Evolutionary conservation across 2,888 invertebrate genomes (phyloP), one percentile per base, ranked within the genome.

Genomic region (Anarsia innoxiella): DNA sequence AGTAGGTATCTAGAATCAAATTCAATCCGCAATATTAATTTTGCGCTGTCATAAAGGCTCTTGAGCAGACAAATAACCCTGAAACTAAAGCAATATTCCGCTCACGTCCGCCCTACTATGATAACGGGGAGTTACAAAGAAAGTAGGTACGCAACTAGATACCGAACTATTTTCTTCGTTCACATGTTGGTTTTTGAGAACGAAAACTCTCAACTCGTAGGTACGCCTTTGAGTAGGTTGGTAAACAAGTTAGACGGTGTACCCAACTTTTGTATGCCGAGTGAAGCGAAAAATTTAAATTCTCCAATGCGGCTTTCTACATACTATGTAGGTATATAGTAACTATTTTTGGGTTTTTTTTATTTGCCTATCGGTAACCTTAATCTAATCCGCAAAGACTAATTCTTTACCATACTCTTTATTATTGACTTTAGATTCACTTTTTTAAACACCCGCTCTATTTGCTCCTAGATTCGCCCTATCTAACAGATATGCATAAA

Each of bases 1-100:
- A 31, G 4, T 5, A 28, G 15, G 26, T 39, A 25, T 14, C 36
- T 11, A 11, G 13, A 25, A 33, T 36, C 46, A 48, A 49, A 49
- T 48, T 51, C 48, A 49, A 46, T 51, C 45, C 48, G 45, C 50
- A 49, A 56, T 51, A 59, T 56, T 59, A 58, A 59, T 61, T 61
- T 57, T 47, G 52, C 51, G 48, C 48, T 49, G 52, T 50, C 53
- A 51, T 49, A 48, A 44, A 47, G 48, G 51, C 50, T 48, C 45
- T 46, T 41, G 45, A 46, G 43, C 51, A 51, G 49, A 51, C 50
- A 53, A 55, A 59, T 55, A 56, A 48, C 45, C 42, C 45, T 35
- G 40, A 53, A 57, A 55, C 57, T 55, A 48, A 50, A 42, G 48
- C 53, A 59, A 59, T 56, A 63, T 63, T 66, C 64, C 41, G 39